phyloP scores from a whole-genome alignment of 2,113 vertebrate genomes.

The Dromiciops gliroides region DNA sequence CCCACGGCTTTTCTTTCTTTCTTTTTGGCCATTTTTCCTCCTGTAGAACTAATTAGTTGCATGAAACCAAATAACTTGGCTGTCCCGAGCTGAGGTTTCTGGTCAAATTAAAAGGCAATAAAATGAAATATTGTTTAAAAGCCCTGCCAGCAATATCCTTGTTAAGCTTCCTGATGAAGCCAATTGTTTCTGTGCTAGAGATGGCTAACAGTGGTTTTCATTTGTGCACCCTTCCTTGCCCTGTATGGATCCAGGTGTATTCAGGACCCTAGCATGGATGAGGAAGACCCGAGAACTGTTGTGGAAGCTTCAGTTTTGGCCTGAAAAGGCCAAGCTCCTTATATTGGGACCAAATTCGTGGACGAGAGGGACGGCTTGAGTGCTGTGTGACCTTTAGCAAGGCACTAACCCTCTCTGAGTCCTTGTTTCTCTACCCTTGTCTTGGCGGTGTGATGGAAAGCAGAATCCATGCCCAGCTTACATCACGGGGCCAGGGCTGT shows the following conservation, averaged over 20 bases:
- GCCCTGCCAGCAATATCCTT: background rate
- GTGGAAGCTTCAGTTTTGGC: background rate
- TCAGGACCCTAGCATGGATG: background rate
- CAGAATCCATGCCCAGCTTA: background rate
- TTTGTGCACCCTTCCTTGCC: background rate
- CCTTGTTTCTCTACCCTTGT: background rate
- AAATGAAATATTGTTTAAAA: slow-evolving; percentile 74
- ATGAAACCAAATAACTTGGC: slow-evolving; percentile 56
- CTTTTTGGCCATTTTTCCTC: slow-evolving; percentile 3
- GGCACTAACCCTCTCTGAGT: background rate
- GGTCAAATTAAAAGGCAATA: slow-evolving; percentile 72
- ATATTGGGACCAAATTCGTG: background rate
- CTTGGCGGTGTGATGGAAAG: background rate
- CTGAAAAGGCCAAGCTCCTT: background rate
- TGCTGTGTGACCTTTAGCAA: background rate
- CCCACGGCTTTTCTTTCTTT: background rate
- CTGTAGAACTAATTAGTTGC: slow-evolving; percentile 56
- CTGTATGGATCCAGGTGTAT: background rate
- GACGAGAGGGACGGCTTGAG: background rate
- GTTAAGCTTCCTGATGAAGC: background rate
- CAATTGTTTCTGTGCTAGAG: background rate
- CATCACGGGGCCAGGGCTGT: background rate
- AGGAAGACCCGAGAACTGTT: background rate
- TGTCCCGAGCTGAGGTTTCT: slow-evolving; percentile 59
- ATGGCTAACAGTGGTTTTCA: background rate